Percentiles rank a stretch among this genome's conserved stretches.
These are phyloP conservation scores for Chiroxiphia lanceolata DNA, from an alignment of 2,797 vertebrate genomes.

Conservation along the genomic window DNA sequence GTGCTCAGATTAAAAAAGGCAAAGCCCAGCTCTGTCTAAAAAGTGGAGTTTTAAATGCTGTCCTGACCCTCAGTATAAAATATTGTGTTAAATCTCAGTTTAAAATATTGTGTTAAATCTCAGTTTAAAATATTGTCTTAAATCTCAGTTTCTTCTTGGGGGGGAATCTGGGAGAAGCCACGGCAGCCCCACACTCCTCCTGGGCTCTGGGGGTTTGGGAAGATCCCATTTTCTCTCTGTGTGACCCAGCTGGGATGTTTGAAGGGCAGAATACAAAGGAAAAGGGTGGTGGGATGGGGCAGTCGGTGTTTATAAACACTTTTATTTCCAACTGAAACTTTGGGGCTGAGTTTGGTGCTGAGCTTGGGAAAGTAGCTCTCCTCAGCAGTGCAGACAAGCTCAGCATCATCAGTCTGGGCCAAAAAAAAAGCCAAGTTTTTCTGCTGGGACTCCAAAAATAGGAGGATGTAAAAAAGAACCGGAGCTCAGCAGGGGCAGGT, in stretches of 20 bases:
- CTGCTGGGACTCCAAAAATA: background rate
- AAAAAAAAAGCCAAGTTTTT: background rate
- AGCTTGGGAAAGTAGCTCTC: background rate
- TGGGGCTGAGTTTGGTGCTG: background rate
- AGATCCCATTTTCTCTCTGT: background rate
- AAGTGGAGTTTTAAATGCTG: background rate
- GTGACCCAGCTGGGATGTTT: background rate
- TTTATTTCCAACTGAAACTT: background rate
- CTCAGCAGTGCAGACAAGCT: background rate
- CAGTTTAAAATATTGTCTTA: background rate
- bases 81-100: background rate
- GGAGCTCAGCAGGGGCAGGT: background rate
- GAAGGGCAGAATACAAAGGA: background rate
- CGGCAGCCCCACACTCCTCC: background rate
- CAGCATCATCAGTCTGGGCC: background rate
- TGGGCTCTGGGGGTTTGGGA: background rate
- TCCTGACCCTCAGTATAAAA: background rate
- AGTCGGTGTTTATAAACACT: fast-evolving
- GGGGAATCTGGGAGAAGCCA: background rate
- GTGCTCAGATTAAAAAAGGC: background rate
- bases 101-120: background rate
- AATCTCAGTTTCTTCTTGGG: background rate
- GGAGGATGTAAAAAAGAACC: background rate
- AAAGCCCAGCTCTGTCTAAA: background rate
- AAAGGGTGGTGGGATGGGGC: fast-evolving